Conservation (phyloP, 2,797 vertebrate species). For the Dicrostonyx torquatus region DNA sequence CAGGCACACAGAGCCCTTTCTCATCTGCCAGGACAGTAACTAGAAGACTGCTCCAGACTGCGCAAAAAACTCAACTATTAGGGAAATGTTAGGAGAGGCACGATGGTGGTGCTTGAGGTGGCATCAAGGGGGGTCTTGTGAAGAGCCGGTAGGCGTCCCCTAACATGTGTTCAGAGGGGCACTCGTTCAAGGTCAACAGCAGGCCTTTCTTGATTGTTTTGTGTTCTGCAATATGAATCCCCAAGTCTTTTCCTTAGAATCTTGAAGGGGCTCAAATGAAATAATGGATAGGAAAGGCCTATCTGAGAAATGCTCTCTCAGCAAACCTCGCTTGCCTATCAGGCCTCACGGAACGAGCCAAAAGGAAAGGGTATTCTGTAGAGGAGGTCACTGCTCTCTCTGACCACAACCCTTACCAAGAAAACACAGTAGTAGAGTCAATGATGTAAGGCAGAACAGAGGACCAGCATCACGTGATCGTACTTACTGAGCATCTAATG, state of each 20-base stretch:
- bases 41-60: not conserved
- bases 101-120: not conserved
- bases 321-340: not conserved
- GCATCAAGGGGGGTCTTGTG: too few relatives aligned
- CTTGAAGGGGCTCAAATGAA: slow-evolving; percentile 5
- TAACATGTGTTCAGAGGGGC: not conserved
- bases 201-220: not conserved
- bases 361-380: not conserved
- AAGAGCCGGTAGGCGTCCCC: not conserved
- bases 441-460: not conserved
- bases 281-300: not conserved
- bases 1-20: not conserved
- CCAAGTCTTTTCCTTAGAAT: not conserved
- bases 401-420: not conserved
- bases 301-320: not conserved
- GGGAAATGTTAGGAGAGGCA: not conserved
- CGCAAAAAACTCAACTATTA: not conserved
- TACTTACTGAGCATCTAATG: not conserved
- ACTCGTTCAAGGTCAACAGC: not conserved
- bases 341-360: not conserved
- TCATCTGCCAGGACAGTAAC: not conserved
- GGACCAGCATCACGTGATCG: not conserved
- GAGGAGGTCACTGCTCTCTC: not conserved
- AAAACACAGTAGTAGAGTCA: not conserved
- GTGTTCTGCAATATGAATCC: not conserved